Percentiles rank a stretch among this genome's conserved stretches.
phyloP scores from a whole-genome alignment of 2,797 vertebrate genomes.

The Discoglossus pictus region DNA sequence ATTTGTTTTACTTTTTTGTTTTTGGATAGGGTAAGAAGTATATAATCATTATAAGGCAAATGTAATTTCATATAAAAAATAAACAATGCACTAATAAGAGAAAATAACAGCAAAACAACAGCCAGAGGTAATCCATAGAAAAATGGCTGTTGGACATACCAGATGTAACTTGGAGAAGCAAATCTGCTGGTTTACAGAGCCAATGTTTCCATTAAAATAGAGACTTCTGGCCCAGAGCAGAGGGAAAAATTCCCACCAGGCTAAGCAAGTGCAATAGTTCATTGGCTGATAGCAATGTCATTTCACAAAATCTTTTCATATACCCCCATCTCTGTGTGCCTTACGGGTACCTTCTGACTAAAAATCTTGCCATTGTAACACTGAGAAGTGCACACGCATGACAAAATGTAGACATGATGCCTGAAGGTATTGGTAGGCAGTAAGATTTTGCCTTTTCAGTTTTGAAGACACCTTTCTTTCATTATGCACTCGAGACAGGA shows the following conservation, averaged over 20 bases:
- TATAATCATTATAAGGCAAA: conserved; percentile 32
- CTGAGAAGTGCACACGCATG: conserved; percentile 92
- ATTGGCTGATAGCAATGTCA: conserved; percentile 83
- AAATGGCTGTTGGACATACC: conserved; percentile 60
- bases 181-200: conserved; percentile 65
- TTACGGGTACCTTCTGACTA: conserved; percentile 80
- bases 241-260: conserved; percentile 75
- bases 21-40: neutral
- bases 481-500: conserved; percentile 76
- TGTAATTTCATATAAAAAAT: conserved; percentile 12
- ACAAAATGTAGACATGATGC: conserved; percentile 87
- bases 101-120: conserved; percentile 16
- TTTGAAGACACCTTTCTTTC: conserved; percentile 89
- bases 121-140: conserved; percentile 50
- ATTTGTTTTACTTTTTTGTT: conserved; percentile 48
- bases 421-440: conserved; percentile 79
- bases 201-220: conserved; percentile 67
- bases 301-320: conserved; percentile 72
- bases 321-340: conserved; percentile 69
- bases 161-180: conserved; percentile 65
- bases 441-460: conserved; percentile 83
- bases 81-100: conserved; percentile 12
- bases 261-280: conserved; percentile 71
- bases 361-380: conserved; percentile 86
- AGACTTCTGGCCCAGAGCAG: conserved; percentile 73